phyloP scores from a whole-genome alignment of 2,113 vertebrate species.

The Cairina moschata region DNA sequence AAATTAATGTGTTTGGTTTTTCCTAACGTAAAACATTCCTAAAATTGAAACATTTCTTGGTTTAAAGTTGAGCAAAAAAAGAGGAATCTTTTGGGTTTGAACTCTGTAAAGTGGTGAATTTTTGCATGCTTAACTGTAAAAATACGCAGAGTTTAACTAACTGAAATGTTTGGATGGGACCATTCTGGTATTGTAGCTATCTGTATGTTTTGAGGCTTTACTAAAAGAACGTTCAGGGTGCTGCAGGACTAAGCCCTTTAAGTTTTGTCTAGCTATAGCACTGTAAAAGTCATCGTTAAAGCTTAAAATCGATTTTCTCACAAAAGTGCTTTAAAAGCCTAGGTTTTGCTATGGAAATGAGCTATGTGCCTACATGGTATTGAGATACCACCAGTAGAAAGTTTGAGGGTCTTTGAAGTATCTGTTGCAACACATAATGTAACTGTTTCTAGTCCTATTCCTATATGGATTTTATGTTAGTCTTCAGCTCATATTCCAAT shows the following conservation, averaged over 20 bases:
- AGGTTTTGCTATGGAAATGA: neutral
- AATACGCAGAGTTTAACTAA: neutral
- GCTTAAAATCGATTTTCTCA: neutral
- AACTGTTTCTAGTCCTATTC: neutral
- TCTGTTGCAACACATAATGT: neutral
- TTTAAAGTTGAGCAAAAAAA: neutral
- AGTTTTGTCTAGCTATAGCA: neutral
- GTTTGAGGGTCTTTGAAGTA: neutral
- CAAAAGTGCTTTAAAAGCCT: neutral
- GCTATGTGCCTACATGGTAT: neutral
- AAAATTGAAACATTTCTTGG: neutral
- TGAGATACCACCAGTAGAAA: neutral
- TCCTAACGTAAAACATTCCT: neutral
- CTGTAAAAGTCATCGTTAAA: neutral
- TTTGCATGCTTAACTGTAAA: neutral
- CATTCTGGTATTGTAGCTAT: neutral
- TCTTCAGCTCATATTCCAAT: neutral
- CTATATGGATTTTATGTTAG: neutral
- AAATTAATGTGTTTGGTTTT: neutral
- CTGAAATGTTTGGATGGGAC: neutral
- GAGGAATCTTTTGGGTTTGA: neutral
- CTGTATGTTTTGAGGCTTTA: neutral
- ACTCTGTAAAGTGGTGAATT: neutral
- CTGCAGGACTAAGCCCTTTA: neutral
- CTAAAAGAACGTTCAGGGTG: neutral